Percentiles rank a stretch among this genome's conserved stretches.
Conservation (phyloP, 2,888 invertebrate genomes). For the Copidosoma aretas region DNA sequence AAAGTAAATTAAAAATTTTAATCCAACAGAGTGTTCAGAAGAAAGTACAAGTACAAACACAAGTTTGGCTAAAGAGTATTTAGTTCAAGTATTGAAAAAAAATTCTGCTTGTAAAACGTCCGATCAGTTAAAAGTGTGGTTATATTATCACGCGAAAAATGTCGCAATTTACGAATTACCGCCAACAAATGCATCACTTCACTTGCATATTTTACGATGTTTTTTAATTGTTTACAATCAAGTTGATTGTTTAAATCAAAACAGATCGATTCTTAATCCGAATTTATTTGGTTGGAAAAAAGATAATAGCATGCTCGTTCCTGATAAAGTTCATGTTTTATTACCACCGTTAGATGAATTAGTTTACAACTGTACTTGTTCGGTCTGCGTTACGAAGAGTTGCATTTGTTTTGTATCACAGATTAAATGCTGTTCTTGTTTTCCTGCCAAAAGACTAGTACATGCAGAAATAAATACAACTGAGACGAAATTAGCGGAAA, state of each 20-base stretch:
- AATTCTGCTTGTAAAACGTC: slow-evolving; percentile 4
- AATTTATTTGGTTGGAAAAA: not conserved
- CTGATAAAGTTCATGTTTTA: not conserved
- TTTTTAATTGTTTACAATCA: slow-evolving; percentile 13
- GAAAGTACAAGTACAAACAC: too few relatives aligned
- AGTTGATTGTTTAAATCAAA: not conserved
- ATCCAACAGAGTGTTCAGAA: not conserved
- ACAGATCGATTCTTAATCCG: not conserved
- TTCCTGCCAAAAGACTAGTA: too few relatives aligned
- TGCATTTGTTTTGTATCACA: too few relatives aligned
- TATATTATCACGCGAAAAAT: slow-evolving; percentile 1
- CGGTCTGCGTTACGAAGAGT: too few relatives aligned
- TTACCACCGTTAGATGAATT: too few relatives aligned
- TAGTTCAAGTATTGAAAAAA: slow-evolving; percentile 1
- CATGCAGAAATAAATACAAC: too few relatives aligned
- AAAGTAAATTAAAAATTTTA: not conserved
- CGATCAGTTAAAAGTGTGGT: slow-evolving; percentile 10
- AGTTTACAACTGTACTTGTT: too few relatives aligned
- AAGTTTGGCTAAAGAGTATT: slow-evolving; percentile 8
- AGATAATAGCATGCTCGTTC: not conserved
- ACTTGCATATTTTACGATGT: slow-evolving; percentile 12
- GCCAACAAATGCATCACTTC: not conserved
- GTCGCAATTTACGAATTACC: slow-evolving; percentile 2
- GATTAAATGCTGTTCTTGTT: too few relatives aligned
- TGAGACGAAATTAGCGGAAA: too few relatives aligned